phyloP scores from a whole-genome alignment of 2,797 vertebrate species.

The Helicolenus hilgendorfi region DNA sequence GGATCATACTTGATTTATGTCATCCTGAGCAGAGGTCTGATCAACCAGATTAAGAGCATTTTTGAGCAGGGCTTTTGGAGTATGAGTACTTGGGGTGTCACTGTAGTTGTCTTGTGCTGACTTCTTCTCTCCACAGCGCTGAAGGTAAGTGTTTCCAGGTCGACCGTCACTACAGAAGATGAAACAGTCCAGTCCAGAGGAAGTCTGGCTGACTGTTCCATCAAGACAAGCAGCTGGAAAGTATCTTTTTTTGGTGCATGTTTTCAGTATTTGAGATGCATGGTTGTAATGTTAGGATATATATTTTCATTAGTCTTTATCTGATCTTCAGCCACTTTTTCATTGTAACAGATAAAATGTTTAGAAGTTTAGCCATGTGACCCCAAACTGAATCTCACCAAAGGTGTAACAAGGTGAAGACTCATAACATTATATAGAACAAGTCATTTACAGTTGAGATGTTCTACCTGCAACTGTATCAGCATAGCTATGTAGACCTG shows the following conservation, averaged over 20 bases:
- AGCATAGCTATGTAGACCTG: not conserved
- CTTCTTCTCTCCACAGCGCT: constrained; percentile 61
- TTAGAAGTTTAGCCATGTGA: not conserved
- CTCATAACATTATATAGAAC: not conserved
- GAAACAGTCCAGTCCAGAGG: not conserved
- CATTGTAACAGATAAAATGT: not conserved
- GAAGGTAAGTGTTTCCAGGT: constrained; percentile 83
- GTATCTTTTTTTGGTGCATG: not conserved
- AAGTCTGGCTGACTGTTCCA: not conserved
- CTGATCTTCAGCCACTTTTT: not conserved
- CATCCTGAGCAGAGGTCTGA: not conserved
- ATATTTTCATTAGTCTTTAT: not conserved
- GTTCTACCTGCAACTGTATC: not conserved
- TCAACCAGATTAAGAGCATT: not conserved
- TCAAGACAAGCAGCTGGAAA: not conserved
- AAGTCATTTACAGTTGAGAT: not conserved
- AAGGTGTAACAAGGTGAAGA: too few species aligned
- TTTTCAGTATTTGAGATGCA: not conserved
- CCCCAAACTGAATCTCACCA: not conserved
- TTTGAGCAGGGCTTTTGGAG: not conserved
- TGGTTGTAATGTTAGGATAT: not conserved
- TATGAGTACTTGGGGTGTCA: not conserved
- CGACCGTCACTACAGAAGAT: not conserved
- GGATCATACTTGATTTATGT: not conserved
- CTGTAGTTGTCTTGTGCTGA: constrained; percentile 8